phyloP scores from a whole-genome alignment of 2,888 invertebrate genomes.

The Caenorhabditis doughertyi region DNA sequence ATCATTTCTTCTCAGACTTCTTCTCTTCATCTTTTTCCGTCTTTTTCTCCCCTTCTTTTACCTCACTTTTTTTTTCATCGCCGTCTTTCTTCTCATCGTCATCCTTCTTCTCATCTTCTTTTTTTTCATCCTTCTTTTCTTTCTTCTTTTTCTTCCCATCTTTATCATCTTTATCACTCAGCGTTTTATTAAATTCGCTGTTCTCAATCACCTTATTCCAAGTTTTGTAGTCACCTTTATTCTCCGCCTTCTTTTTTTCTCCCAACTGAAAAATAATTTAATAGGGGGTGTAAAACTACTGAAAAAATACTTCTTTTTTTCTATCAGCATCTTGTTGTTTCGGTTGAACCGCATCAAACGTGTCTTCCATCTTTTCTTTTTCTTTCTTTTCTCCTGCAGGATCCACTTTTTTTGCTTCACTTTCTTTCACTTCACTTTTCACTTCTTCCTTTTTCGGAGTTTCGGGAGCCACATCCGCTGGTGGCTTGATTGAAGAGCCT shows the following conservation, averaged over 20 bases:
- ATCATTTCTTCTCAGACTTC: constrained; percentile 9
- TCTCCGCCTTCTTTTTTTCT: constrained; percentile 21
- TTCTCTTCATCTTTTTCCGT: constrained; percentile 4
- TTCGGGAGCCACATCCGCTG: constrained; percentile 10
- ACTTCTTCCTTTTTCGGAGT: constrained; percentile 7
- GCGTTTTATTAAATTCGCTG: constrained; percentile 60
- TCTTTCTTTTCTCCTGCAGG: constrained; percentile 24
- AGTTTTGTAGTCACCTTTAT: constrained; percentile 61
- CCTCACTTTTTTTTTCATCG: constrained; percentile 18
- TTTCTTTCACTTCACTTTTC: constrained; percentile 31
- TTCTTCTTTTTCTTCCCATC: constrained; percentile 12
- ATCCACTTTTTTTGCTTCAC: constrained; percentile 10
- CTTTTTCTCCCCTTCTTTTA: constrained; percentile 16
- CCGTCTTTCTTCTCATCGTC: constrained; percentile 26
- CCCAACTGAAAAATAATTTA: constrained; percentile 29
- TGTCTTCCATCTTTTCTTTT: constrained; percentile 56
- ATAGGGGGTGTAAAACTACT: too few relatives aligned
- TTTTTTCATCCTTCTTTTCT: constrained; percentile 39
- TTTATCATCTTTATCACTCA: constrained; percentile 55
- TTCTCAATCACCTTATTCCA: constrained; percentile 66
- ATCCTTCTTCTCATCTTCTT: constrained; percentile 45
- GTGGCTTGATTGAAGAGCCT: neutral
- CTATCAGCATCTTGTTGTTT: constrained; percentile 48
- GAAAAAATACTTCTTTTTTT: constrained; percentile 57
- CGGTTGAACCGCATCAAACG: constrained; percentile 58